Evolutionary conservation across 2,888 invertebrate species (phyloP), one percentile per base, ranked within the genome.

Genomic region (Cephus pygmeus): DNA sequence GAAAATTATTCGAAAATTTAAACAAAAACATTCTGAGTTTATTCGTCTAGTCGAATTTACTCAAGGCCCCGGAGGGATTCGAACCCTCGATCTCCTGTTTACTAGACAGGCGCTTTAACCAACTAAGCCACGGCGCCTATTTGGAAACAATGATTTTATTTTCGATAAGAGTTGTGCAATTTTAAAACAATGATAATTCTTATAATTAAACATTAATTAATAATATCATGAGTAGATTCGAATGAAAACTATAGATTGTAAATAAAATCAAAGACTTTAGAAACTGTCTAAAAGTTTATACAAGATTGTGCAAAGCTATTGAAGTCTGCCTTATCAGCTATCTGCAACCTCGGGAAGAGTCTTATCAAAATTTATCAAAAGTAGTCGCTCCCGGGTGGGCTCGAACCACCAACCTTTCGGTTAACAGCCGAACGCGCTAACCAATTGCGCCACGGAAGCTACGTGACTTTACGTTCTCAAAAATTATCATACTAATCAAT

Each of bases 351-450:
- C 9, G 9, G 9, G 23, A 35, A 11, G 3, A 35, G 2, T 56
- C 56, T 23, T 56, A 9, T 40, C 15, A 40, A 40, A 40, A 40
- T 6, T 40, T 23, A 56, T 56, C 56, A 71, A 71, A 71, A 71
- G 11, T 31, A 71, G 15, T 31, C 96, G 96, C 96, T 96, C 96
- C 96, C 96, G 96, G 97, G 97, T 97, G 97, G 97, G 95, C 96
- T 97, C 95, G 97, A 97, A 97, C 97, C 97, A 97, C 97, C 97
- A 97, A 97, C 97, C 97, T 97, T 97, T 97, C 97, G 97, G 97
- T 97, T 97, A 97, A 97, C 97, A 97, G 97, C 97, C 97, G 97
- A 97, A 97, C 97, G 97, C 97, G 97, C 97, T 97, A 97, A 94
- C 97, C 97, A 91, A 96, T 97, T 97, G 97, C 97, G 97, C 97